phyloP scores from a whole-genome alignment of 2,888 invertebrate species.

The Drosophila barbarae region DNA sequence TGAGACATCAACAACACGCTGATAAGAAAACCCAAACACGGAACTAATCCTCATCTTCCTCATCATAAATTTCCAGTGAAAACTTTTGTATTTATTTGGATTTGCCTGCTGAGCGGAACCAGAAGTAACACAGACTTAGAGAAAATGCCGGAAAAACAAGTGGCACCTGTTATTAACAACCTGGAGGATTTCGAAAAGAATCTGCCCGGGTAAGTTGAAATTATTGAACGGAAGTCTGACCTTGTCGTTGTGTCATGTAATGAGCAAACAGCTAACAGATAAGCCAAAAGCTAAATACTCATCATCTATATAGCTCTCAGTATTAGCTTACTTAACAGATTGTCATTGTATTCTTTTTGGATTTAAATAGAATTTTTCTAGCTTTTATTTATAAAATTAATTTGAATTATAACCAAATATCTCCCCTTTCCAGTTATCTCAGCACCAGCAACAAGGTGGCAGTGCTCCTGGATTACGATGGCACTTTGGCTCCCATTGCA shows the following conservation, averaged over 20 bases:
- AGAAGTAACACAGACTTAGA: neutral
- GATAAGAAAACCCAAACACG: conserved; percentile 24
- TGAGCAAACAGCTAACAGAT: conserved; percentile 25
- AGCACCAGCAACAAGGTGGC: conserved; percentile 84
- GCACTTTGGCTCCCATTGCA: conserved; percentile 86
- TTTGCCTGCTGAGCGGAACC: conserved; percentile 4
- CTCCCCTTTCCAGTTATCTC: conserved; percentile 75
- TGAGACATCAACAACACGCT: conserved; percentile 24
- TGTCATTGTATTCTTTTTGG: neutral
- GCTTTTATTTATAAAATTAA: neutral
- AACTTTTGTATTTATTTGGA: conserved; percentile 7
- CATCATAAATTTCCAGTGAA: conserved; percentile 22
- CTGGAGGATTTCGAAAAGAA: conserved; percentile 74
- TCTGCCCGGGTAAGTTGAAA: conserved; percentile 74
- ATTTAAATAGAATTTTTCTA: neutral
- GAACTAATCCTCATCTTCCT: conserved; percentile 19
- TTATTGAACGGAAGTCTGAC: conserved; percentile 42
- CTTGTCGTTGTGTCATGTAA: conserved; percentile 62
- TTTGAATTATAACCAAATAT: neutral
- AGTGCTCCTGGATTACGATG: conserved; percentile 87
- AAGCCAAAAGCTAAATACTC: conserved; percentile 4
- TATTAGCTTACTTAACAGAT: neutral
- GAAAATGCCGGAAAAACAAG: conserved; percentile 72
- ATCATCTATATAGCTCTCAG: neutral
- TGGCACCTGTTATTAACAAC: conserved; percentile 69